phyloP scores from a whole-genome alignment of 1,140 invertebrate species.

The Megalopta genalis region DNA sequence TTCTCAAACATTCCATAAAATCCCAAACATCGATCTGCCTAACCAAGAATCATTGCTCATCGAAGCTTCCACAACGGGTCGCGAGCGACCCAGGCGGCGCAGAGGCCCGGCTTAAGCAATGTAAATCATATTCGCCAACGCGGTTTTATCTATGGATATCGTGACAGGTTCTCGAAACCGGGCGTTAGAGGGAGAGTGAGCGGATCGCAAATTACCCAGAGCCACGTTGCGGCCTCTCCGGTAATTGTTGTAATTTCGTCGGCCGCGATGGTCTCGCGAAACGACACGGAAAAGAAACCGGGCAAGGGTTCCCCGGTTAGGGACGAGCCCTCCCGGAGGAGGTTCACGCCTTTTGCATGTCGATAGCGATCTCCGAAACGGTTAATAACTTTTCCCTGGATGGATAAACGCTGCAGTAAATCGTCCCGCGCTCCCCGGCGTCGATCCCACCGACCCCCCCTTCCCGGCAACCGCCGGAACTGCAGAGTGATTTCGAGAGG shows the following conservation, averaged over 20 bases:
- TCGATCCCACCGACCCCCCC: no score
- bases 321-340: no score
- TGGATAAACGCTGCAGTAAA: neutral
- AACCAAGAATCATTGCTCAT: no score
- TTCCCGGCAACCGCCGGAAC: neutral
- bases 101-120: neutral
- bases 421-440: no score
- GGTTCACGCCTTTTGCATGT: conserved; percentile 18
- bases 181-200: neutral
- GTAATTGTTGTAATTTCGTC: conserved; percentile 15
- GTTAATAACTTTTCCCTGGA: neutral
- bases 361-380: neutral
- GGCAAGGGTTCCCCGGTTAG: no score
- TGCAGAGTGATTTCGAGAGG: conserved; percentile 4
- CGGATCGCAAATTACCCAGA: neutral
- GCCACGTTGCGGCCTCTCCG: neutral
- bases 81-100: neutral
- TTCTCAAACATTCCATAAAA: no score
- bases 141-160: conserved; percentile 12
- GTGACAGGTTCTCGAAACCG: conserved; percentile 6
- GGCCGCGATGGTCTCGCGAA: neutral
- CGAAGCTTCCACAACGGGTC: no score
- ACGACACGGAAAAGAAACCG: neutral
- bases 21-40: no score
- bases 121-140: conserved; percentile 14